phyloP scores from a whole-genome alignment of 1,140 invertebrate species.

The Aphaenogaster ashmeadi region DNA sequence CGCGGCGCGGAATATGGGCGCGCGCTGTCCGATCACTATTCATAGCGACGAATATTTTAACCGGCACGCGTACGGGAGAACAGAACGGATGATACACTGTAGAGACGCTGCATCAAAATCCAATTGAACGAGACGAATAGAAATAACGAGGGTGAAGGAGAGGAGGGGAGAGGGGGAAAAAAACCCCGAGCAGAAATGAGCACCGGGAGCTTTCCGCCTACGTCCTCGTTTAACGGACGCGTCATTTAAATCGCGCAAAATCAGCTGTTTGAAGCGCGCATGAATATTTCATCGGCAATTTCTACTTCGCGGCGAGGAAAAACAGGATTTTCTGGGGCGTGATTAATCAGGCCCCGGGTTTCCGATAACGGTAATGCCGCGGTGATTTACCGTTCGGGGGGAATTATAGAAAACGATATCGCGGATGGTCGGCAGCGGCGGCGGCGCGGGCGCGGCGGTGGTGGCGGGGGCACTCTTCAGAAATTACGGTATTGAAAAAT shows the following conservation, averaged over 20 bases:
- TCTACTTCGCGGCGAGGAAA: constrained; percentile 55
- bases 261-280: constrained; percentile 58
- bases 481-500: constrained; percentile 65
- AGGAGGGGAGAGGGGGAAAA: neutral
- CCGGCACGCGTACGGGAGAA: constrained; percentile 19
- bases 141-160: constrained; percentile 35
- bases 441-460: neutral
- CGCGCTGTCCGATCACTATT: constrained; percentile 48
- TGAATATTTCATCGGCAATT: constrained; percentile 63
- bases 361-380: constrained; percentile 64
- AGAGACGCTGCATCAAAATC: constrained; percentile 46
- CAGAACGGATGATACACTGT: constrained; percentile 29
- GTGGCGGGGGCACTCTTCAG: neutral
- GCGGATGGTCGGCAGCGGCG: constrained; percentile 31
- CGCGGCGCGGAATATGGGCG: constrained; percentile 48
- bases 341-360: constrained; percentile 61
- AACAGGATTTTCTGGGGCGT: constrained; percentile 63
- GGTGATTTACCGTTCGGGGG: constrained; percentile 52
- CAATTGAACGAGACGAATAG: constrained; percentile 53
- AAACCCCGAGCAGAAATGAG: constrained; percentile 29
- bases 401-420: constrained; percentile 64
- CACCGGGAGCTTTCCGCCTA: neutral
- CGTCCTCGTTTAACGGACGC: constrained; percentile 25
- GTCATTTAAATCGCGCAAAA: constrained; percentile 58
- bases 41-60: constrained; percentile 60